Base-by-base conservation (phyloP, 2,888 invertebrate genomes). In the Dicyrtomina minuta region DNA sequence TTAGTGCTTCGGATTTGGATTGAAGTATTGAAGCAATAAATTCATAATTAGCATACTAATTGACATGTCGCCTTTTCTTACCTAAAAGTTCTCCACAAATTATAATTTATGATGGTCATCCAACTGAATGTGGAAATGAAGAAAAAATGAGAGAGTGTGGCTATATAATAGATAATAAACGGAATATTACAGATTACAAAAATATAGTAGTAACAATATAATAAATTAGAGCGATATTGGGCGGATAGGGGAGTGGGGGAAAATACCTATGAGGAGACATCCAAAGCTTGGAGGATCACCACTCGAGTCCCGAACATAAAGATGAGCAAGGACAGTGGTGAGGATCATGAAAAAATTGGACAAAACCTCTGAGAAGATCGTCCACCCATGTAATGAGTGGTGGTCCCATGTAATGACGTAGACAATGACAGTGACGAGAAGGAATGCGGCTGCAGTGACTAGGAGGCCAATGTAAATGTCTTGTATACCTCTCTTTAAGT, bases 401-500 rank as follows among this genome's bases (percentile, higher is more conserved):
- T 46, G n/a, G n/a, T 61, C 49, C 61, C 61, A 61, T 13, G 27
- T 61, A 26, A 61, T 46, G 4, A 46, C 4, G n/a, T 46, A 27
- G 2, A 61, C 49, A n/a, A 61, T 26, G 33, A 43, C n/a, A 15
- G 61, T 61, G 2, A 49, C 6, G 1, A 61, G 49, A 5, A 61
- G 44, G 27, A 61, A 49, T 1, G 24, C 26, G 46, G 46, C 22
- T 15, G 46, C 61, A 2, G 26, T n/a, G 17, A 61, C 44, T 12
- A 61, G 27, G 17, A 61, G 24, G 12, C 46, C 61, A n/a, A 61
- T 61, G 61, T 61, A 61, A 20, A 46, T 46, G 27, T 61, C 61
- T 26, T 46, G 12, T 6, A 61, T 61, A 8, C 4, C 24, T n/a
- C 46, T 15, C 61, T 61, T 81, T 33, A 33, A 33, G 3, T 33